Percentiles rank a stretch among this genome's conserved stretches.
phyloP scores from a whole-genome alignment of 2,113 vertebrate genomes.

The Apodemus speciosus region DNA sequence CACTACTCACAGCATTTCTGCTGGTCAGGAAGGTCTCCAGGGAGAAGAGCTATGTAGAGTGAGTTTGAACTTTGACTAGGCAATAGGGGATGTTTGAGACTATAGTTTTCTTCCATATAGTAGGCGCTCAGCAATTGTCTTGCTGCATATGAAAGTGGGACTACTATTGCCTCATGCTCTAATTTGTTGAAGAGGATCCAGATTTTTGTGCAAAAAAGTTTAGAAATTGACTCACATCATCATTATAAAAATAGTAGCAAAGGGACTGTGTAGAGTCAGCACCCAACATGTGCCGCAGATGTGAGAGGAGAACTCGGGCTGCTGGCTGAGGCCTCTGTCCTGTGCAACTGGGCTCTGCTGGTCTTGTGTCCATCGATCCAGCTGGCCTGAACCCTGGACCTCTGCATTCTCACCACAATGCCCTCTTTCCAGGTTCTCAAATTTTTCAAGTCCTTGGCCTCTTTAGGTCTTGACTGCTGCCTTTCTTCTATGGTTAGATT shows the following conservation, averaged over 20 bases:
- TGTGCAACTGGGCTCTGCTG: neutral
- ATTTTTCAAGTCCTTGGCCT: neutral
- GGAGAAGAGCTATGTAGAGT: neutral
- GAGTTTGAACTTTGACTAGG: neutral
- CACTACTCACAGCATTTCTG: neutral
- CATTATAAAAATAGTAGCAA: neutral
- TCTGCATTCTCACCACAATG: neutral
- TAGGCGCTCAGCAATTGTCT: neutral
- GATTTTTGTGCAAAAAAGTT: neutral
- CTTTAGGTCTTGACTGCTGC: neutral
- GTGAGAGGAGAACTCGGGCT: neutral
- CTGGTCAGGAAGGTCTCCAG: neutral
- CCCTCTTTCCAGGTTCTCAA: neutral
- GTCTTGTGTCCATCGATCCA: neutral
- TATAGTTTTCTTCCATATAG: accelerated
- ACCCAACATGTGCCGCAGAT: constrained; percentile 37
- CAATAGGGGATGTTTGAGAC: neutral
- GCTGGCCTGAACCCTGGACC: neutral
- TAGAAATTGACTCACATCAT: neutral
- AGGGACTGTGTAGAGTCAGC: neutral
- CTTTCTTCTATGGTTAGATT: neutral
- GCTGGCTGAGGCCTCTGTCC: neutral
- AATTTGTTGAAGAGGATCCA: neutral
- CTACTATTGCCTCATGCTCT: neutral
- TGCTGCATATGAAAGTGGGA: neutral